Conservation (phyloP, 2,888 invertebrate species). For the Lithophane ornitopus region DNA sequence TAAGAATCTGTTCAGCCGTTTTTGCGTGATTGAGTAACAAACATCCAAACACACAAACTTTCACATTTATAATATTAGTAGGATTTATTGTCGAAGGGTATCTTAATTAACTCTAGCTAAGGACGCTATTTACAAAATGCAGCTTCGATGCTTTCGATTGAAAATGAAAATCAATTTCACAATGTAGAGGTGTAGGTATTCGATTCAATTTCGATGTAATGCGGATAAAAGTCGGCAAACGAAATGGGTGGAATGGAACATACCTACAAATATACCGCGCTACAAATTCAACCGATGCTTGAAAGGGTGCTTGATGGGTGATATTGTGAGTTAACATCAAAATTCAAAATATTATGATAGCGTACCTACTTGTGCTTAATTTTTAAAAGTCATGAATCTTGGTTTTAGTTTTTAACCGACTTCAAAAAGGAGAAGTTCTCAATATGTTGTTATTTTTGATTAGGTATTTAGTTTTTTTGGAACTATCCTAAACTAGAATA, state of each 20-base stretch:
- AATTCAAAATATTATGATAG: not conserved
- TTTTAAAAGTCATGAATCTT: no score
- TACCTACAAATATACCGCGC: constrained; percentile 19
- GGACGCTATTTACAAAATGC: not conserved
- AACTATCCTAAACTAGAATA: not conserved
- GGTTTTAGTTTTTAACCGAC: not conserved
- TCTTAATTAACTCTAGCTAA: not conserved
- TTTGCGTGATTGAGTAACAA: no score
- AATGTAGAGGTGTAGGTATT: not conserved
- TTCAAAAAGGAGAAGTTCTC: no score
- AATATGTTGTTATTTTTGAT: no score
- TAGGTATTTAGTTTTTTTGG: not conserved
- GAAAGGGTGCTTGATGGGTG: not conserved
- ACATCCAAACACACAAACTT: no score
- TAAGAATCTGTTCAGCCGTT: no score
- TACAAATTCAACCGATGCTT: not conserved
- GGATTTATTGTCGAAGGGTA: not conserved
- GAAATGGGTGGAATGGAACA: not conserved
- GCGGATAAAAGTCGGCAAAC: constrained; percentile 10
- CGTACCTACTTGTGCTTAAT: no score
- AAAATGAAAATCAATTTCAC: not conserved
- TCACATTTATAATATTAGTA: no score
- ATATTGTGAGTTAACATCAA: constrained; percentile 7
- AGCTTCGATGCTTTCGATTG: no score
- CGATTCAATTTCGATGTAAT: constrained; percentile 9